These are phyloP conservation scores for Nesidiocoris tenuis DNA, from an alignment of 2,888 invertebrate genomes.

Conservation along the genomic window DNA sequence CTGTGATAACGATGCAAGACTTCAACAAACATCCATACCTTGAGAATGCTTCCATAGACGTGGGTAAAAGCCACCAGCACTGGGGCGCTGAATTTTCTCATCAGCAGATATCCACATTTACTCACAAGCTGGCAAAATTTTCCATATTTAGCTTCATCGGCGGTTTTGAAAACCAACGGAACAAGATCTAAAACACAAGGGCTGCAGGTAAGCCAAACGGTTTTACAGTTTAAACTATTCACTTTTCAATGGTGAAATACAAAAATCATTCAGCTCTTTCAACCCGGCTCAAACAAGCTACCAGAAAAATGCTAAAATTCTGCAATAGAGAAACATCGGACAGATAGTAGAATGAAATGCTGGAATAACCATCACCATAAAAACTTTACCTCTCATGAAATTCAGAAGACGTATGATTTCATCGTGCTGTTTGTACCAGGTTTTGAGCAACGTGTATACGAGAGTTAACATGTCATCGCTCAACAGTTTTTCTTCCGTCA, in stretches of 20 bases:
- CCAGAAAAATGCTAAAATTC: no score
- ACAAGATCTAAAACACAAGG: slow-evolving; percentile 14
- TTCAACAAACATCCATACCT: slow-evolving; percentile 9
- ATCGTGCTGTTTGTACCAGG: slow-evolving; percentile 45
- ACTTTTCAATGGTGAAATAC: no score
- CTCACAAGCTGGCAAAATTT: slow-evolving; percentile 25
- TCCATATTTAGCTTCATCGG: slow-evolving; percentile 22
- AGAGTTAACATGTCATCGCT: slow-evolving; percentile 35
- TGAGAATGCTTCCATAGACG: background rate
- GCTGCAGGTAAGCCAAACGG: no score
- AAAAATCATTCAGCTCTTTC: no score
- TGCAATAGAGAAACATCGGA: no score
- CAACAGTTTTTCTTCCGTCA: slow-evolving; percentile 24
- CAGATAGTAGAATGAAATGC: no score
- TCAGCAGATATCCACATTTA: background rate
- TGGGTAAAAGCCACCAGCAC: slow-evolving; percentile 27
- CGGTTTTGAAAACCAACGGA: slow-evolving; percentile 34
- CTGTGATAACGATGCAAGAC: no score
- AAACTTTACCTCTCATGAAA: slow-evolving; percentile 44
- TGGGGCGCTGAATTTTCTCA: slow-evolving; percentile 7
- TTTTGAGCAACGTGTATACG: slow-evolving; percentile 17
- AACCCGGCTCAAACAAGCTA: no score
- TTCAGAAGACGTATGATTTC: slow-evolving; percentile 44
- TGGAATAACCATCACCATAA: no score
- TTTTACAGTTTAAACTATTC: no score